Conservation (phyloP, 2,113 vertebrate species). For the Prochilodus magdalenae region DNA sequence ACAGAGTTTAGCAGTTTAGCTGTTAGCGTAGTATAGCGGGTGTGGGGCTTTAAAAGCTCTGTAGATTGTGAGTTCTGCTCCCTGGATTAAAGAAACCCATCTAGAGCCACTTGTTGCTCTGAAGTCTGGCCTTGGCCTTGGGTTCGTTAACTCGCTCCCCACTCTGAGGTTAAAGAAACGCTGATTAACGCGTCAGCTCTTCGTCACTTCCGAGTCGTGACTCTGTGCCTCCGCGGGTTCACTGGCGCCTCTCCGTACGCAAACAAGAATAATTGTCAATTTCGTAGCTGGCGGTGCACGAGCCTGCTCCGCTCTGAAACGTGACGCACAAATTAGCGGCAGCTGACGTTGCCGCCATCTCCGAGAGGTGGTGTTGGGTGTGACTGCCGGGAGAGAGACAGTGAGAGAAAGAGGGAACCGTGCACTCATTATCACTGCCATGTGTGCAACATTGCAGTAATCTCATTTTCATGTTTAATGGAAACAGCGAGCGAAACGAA, state of each 20-base stretch:
- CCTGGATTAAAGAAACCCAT: not conserved
- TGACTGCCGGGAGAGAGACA: not conserved
- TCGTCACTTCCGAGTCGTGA: constrained; percentile 25
- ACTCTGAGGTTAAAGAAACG: not conserved
- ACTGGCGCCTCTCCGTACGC: constrained; percentile 12
- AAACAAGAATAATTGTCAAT: constrained; percentile 37
- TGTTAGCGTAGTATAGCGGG: no score
- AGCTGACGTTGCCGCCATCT: not conserved
- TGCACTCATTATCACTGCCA: constrained; percentile 17
- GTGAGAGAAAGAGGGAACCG: not conserved
- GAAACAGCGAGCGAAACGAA: not conserved
- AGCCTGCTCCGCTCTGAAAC: not conserved
- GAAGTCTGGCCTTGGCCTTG: not conserved
- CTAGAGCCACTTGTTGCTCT: not conserved
- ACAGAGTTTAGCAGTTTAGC: no score
- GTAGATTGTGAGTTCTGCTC: not conserved
- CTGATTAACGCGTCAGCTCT: constrained; percentile 19
- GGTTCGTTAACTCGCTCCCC: not conserved
- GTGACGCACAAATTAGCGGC: constrained; percentile 9
- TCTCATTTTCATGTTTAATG: constrained; percentile 20
- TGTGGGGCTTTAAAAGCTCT: no score
- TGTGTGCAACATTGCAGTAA: not conserved
- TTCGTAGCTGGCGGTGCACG: not conserved
- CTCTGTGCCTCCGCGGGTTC: not conserved
- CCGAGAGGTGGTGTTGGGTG: not conserved